Percentiles rank a stretch among this genome's conserved stretches.
Conservation (phyloP, 1,140 invertebrate genomes). For the Mizuhopecten yessoensis region DNA sequence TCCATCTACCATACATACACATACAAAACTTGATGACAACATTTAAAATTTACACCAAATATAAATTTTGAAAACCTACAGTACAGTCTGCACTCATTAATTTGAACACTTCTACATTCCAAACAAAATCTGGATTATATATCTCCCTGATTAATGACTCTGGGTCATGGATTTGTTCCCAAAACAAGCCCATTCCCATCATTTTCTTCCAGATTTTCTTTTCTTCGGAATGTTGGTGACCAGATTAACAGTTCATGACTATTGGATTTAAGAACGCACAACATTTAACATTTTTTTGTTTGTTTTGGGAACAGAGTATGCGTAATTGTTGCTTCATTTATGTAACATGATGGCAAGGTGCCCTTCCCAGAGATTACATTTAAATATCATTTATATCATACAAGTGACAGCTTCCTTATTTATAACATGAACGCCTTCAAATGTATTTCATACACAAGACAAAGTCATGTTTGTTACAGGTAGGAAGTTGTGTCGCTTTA, state of each 20-base stretch:
- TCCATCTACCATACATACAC: neutral
- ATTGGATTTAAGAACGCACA: constrained; percentile 9
- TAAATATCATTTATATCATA: neutral
- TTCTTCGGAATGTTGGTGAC: constrained; percentile 14
- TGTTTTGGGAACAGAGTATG: neutral
- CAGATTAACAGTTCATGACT: neutral
- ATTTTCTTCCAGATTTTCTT: constrained; percentile 1
- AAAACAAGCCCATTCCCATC: neutral
- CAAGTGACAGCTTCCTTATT: neutral
- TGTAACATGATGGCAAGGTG: neutral
- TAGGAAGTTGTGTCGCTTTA: constrained; percentile 10
- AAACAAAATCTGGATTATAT: neutral
- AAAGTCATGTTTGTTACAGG: neutral
- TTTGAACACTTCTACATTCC: constrained; percentile 28
- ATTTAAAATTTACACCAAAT: neutral
- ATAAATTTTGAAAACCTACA: constrained; percentile 35
- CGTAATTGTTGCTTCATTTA: constrained; percentile 23
- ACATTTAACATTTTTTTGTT: neutral
- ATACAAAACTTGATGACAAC: constrained; percentile 16
- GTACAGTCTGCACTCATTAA: neutral
- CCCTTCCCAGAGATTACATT: constrained; percentile 35
- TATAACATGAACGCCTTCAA: neutral
- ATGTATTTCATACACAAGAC: constrained; percentile 34
- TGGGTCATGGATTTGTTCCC: neutral
- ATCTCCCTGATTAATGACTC: constrained; percentile 27